These are phyloP conservation scores for Calcarius ornatus DNA, from an alignment of 2,113 vertebrate species.

Conservation along the genomic window DNA sequence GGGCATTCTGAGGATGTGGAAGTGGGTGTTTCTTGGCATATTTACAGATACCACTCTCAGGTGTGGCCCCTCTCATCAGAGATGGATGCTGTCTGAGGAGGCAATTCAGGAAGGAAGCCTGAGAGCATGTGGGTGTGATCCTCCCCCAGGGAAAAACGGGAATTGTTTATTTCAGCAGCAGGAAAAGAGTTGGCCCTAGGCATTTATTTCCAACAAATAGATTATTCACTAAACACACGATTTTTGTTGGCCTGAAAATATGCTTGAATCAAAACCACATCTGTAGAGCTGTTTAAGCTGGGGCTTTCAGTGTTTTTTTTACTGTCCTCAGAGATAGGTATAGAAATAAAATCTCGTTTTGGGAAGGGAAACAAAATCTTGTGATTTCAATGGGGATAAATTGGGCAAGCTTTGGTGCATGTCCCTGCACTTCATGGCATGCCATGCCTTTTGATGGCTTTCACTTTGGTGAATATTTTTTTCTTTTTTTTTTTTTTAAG, in stretches of 20 bases:
- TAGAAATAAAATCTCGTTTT: too few relatives aligned
- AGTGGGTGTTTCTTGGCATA: background rate
- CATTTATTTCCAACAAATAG: slow-evolving; percentile 40
- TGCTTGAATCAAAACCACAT: background rate
- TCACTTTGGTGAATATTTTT: too few relatives aligned
- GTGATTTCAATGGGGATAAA: too few relatives aligned
- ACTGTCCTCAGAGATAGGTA: background rate
- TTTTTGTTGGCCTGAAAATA: slow-evolving; percentile 31
- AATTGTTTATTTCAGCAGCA: slow-evolving; percentile 51
- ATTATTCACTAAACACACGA: slow-evolving; percentile 11
- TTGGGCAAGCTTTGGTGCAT: too few relatives aligned
- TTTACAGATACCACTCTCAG: slow-evolving; percentile 48
- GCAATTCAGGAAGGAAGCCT: slow-evolving; percentile 45
- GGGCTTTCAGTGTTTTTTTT: background rate
- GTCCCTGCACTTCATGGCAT: too few relatives aligned
- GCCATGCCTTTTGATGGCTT: too few relatives aligned
- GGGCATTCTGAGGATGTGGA: background rate
- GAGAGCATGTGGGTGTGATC: slow-evolving; percentile 41
- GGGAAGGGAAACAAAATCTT: too few relatives aligned
- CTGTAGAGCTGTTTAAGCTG: background rate
- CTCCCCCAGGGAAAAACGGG: slow-evolving; percentile 10
- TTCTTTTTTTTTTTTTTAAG: too few relatives aligned
- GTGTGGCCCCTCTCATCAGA: slow-evolving; percentile 44
- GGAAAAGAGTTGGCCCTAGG: slow-evolving; percentile 6
- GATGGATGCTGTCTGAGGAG: background rate